Conservation (phyloP, 2,113 vertebrate genomes). For the Mystacornis crossleyi region DNA sequence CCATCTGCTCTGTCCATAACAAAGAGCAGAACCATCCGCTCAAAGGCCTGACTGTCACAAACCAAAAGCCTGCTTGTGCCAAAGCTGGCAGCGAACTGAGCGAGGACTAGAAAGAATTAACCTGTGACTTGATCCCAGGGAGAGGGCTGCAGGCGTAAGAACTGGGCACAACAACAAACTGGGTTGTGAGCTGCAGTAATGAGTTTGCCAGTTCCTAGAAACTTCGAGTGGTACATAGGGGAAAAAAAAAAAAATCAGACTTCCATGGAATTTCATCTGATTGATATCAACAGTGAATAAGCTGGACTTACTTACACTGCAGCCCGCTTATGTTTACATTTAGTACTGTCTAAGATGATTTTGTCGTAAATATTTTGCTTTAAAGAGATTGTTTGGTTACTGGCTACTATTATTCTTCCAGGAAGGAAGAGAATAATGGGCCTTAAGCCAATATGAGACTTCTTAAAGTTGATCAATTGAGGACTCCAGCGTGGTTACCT, state of each 20-base stretch:
- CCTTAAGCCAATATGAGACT: neutral
- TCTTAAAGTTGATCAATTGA: neutral
- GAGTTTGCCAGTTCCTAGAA: neutral
- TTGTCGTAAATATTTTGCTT: slow-evolving; percentile 52
- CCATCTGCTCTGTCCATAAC: slow-evolving; percentile 28
- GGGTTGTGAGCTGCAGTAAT: neutral
- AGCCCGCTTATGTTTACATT: slow-evolving; percentile 12
- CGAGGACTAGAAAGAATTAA: neutral
- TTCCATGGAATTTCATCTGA: neutral
- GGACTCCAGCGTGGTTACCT: neutral
- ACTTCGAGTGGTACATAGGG: neutral
- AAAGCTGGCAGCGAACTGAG: neutral
- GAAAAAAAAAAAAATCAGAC: neutral
- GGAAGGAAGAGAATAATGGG: slow-evolving; percentile 46
- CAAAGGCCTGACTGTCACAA: neutral
- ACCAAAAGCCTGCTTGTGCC: neutral
- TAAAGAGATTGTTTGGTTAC: slow-evolving; percentile 40
- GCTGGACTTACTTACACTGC: neutral
- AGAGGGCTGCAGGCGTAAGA: neutral
- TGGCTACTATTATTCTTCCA: slow-evolving; percentile 51
- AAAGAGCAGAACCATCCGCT: neutral
- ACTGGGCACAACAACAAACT: neutral
- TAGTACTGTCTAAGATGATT: neutral
- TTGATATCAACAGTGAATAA: neutral
- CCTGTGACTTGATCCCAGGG: neutral